phyloP scores from a whole-genome alignment of 2,797 vertebrate species.

The Manis crassicaudata region DNA sequence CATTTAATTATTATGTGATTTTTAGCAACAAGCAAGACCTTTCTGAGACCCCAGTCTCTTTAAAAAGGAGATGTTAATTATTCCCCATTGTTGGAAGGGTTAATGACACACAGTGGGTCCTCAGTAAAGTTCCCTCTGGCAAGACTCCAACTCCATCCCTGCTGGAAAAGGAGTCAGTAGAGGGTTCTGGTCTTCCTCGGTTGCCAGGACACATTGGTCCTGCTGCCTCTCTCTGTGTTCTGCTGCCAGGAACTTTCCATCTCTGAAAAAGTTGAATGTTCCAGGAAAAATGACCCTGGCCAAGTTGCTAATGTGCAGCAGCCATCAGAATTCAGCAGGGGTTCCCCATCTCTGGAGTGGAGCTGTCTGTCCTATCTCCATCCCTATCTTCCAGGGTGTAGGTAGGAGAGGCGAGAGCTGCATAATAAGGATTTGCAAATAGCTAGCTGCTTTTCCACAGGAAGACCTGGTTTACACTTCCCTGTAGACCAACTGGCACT shows the following conservation, averaged over 20 bases:
- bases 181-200: neutral
- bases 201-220: neutral
- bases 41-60: neutral
- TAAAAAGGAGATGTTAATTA: too few species aligned
- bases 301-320: neutral
- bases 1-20: neutral
- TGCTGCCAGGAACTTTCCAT: neutral
- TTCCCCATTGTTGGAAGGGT: neutral
- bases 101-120: neutral
- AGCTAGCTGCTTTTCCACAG: neutral
- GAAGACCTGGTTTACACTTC: neutral
- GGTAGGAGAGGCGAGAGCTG: neutral
- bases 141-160: neutral
- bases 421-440: neutral
- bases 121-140: neutral
- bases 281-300: neutral
- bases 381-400: fast-evolving
- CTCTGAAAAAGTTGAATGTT: neutral
- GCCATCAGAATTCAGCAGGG: neutral
- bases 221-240: neutral
- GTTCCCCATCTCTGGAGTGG: neutral
- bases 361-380: neutral
- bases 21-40: neutral
- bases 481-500: neutral
- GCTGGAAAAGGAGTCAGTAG: neutral